These are phyloP conservation scores for Drosophila mettleri DNA, from an alignment of 2,888 invertebrate genomes.

Conservation along the genomic window DNA sequence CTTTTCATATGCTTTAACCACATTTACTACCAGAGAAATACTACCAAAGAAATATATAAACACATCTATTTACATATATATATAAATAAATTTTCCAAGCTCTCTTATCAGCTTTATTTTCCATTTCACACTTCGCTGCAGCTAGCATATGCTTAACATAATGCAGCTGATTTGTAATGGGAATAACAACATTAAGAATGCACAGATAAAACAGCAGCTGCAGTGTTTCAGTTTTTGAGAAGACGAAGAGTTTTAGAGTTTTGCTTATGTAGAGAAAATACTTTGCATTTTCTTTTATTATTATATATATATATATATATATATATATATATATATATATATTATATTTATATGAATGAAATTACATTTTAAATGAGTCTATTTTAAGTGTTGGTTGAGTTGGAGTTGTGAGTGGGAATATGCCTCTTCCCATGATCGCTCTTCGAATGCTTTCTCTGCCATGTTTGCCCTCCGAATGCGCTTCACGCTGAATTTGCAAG, in stretches of 20 bases:
- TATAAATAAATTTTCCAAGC: background rate
- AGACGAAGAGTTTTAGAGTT: too few species aligned
- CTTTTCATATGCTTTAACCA: background rate
- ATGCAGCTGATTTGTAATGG: constrained; percentile 1
- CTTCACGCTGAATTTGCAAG: too few species aligned
- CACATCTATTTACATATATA: background rate
- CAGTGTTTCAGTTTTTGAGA: background rate
- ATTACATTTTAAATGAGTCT: too few species aligned
- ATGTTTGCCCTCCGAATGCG: too few species aligned
- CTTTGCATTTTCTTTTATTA: background rate
- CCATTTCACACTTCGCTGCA: constrained; percentile 59
- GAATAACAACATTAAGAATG: background rate
- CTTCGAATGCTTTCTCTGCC: too few species aligned
- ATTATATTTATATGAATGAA: too few species aligned
- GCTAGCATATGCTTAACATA: background rate
- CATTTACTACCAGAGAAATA: background rate
- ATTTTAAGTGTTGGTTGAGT: too few species aligned
- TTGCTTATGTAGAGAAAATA: background rate
- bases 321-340: too few species aligned
- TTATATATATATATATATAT: background rate
- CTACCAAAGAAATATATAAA: background rate
- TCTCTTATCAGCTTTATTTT: constrained; percentile 8
- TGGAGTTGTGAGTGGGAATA: too few species aligned
- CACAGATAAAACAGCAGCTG: background rate
- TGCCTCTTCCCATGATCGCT: too few species aligned